A percentile compares a stretch with the other conserved stretches of the same genome.
These are phyloP conservation scores for Rugalucina vietnamica DNA, from an alignment of 2,888 invertebrate species.

Conservation along the genomic window DNA sequence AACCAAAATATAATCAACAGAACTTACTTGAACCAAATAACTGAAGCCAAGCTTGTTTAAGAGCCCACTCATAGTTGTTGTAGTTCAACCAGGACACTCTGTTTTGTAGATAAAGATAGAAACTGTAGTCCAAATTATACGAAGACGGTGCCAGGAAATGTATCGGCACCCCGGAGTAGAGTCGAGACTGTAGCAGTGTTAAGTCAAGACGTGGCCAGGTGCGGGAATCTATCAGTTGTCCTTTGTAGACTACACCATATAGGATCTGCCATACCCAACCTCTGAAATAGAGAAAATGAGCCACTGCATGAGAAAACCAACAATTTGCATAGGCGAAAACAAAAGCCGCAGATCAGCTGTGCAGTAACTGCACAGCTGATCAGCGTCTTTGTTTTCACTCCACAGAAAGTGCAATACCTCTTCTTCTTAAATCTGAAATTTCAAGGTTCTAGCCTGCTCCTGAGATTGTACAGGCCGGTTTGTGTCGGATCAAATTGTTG, in stretches of 20 bases:
- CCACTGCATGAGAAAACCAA: no score
- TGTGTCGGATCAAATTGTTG: no score
- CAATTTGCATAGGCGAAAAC: no score
- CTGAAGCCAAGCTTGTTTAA: constrained; percentile 12
- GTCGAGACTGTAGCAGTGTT: constrained; percentile 3
- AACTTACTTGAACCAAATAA: neutral
- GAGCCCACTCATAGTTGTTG: constrained; percentile 43
- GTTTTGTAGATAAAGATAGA: constrained; percentile 42
- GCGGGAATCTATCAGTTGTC: constrained; percentile 46
- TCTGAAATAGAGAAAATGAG: no score
- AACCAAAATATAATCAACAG: neutral
- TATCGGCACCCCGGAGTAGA: constrained; percentile 11
- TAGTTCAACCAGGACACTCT: constrained; percentile 51
- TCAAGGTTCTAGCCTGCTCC: no score
- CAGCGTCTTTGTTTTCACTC: no score
- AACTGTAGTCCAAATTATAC: constrained; percentile 16
- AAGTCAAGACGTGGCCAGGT: constrained; percentile 55
- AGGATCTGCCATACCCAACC: constrained; percentile 54
- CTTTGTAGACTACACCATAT: constrained; percentile 42
- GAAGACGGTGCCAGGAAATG: neutral
- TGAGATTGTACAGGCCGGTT: no score
- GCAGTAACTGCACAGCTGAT: no score
- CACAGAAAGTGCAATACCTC: no score
- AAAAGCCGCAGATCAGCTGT: no score
- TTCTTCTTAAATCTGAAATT: no score